Percentiles rank a stretch among this genome's conserved stretches.
These are phyloP conservation scores for Gallinago media DNA, from an alignment of 2,113 vertebrate species.

Conservation along the genomic window DNA sequence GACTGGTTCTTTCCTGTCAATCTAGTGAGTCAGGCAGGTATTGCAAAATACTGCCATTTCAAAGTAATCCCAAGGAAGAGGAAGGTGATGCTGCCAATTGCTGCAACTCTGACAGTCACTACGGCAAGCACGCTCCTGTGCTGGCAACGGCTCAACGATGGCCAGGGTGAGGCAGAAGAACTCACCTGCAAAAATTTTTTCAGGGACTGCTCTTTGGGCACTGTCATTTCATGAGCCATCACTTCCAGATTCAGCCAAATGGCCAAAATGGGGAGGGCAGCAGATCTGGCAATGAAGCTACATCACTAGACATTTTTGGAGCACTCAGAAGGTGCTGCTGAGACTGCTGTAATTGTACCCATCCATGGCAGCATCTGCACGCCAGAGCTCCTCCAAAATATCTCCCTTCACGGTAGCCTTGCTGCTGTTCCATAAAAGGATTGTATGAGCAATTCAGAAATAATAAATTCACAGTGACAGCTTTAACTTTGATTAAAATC, in stretches of 20 bases:
- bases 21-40: not conserved
- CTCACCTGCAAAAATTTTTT: not conserved
- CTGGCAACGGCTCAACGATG: fast-evolving
- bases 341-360: fast-evolving
- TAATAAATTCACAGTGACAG: not conserved
- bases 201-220: not conserved
- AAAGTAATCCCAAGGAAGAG: not conserved
- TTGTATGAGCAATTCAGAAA: not conserved
- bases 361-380: fast-evolving
- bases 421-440: not conserved
- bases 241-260: not conserved
- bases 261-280: not conserved
- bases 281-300: not conserved
- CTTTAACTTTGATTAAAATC: not conserved
- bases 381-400: not conserved
- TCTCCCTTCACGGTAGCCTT: not conserved
- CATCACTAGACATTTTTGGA: not conserved
- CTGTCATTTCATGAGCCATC: not conserved
- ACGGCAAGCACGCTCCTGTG: fast-evolving
- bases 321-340: not conserved
- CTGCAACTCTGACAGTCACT: fast-evolving
- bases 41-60: not conserved
- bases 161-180: not conserved
- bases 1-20: not conserved
- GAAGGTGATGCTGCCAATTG: not conserved